These are phyloP conservation scores for Prionace glauca DNA, from an alignment of 2,797 vertebrate genomes.

Conservation along the genomic window DNA sequence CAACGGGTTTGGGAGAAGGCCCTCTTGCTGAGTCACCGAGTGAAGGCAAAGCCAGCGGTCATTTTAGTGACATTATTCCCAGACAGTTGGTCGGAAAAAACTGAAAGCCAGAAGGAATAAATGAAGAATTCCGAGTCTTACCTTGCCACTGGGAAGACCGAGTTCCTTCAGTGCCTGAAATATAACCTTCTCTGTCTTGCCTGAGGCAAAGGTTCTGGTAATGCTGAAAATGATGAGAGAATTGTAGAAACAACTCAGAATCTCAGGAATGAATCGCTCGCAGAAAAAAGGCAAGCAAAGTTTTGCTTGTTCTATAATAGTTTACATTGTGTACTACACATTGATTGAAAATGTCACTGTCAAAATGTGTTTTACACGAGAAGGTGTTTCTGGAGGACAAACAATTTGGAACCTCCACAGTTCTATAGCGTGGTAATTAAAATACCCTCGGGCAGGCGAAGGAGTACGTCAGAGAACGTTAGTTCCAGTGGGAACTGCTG, in stretches of 20 bases:
- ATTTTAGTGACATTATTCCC: background rate
- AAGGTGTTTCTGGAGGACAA: too few species aligned
- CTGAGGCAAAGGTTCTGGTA: constrained; percentile 95
- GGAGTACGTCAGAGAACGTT: background rate
- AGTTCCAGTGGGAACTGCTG: too few species aligned
- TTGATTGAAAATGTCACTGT: background rate
- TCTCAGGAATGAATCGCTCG: constrained; percentile 43
- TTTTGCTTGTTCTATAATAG: background rate
- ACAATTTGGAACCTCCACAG: too few species aligned
- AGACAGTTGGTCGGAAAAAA: background rate
- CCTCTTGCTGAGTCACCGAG: background rate
- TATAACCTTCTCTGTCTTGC: constrained; percentile 98
- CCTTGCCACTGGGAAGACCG: constrained; percentile 97
- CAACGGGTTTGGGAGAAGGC: background rate
- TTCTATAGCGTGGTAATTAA: background rate
- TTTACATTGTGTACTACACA: background rate
- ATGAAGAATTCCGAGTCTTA: constrained; percentile 46
- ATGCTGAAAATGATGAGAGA: constrained; percentile 63
- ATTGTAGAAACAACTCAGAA: constrained; percentile 39
- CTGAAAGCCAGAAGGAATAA: background rate
- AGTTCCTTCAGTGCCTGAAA: constrained; percentile 97
- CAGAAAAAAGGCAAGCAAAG: constrained; percentile 34
- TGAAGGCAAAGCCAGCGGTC: background rate
- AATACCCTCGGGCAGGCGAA: background rate
- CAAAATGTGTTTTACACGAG: background rate